Evolutionary conservation across 2,888 invertebrate species (phyloP), one percentile per base, ranked within the genome.

Genomic region (Protonemura montana): DNA sequence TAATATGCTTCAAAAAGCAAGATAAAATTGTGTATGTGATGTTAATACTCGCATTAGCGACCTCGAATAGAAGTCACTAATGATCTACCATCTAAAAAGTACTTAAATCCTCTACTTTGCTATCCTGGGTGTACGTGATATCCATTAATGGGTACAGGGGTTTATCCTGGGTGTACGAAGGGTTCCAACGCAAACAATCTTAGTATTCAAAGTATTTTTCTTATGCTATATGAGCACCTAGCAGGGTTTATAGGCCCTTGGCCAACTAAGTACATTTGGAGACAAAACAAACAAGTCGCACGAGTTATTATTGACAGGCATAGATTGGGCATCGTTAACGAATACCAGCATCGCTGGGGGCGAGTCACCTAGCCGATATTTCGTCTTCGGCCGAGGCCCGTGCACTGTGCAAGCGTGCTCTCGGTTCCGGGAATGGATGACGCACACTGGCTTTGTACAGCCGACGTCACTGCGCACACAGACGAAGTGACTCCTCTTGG

Each of bases 11-110:
- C 78, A 2, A 25, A 77, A 7, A 25, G 5, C 26, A 27, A 7
- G 26, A 7, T 29, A 25, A 26, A 26, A 10, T n/a, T 78, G 78
- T 78, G 78, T 16, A 2, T 2, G 78, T 28, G 27, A 26, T 78
- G 25, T 3, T 7, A 59, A 21, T 59, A 21, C 6, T 59, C 13
- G 6, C 21, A 59, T 59, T 13, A 13, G 3, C 59, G 21, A 21
- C 16, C 13, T 2, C 6, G 21, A 16, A 21, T 59, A 59, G 59
- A 21, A 59, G 59, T 1, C 21, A 59, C 59, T 59, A 59, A 59
- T 59, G 59, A 59, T 59, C 59, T 59, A 59, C 59, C 59, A 59
- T 59, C 59, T 59, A 59, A 59, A 59, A 59, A 59, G 59, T 59
- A 59, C 21, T 21, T 59, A 35, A 16, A 21, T 59, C 59, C 59